Conservation (phyloP, 2,113 vertebrate genomes). For the Hystrix brachyura region DNA sequence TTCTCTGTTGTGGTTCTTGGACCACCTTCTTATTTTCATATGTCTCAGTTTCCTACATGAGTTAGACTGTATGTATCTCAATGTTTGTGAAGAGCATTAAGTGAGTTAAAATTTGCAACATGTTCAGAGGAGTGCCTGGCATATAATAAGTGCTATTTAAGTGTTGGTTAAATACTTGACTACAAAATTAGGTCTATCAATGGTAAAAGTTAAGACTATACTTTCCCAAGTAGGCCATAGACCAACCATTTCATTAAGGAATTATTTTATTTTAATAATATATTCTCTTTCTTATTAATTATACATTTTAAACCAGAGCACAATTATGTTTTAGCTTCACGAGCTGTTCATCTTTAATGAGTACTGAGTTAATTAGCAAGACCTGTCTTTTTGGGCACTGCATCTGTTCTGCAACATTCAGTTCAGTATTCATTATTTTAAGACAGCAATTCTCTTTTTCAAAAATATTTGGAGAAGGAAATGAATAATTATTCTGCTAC, state of each 20-base stretch:
- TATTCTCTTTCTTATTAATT: conserved; percentile 75
- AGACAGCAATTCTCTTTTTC: conserved; percentile 73
- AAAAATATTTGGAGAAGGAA: conserved; percentile 79
- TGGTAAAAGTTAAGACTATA: not conserved
- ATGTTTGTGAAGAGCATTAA: not conserved
- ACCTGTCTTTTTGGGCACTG: conserved; percentile 71
- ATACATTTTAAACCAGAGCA: conserved; percentile 73
- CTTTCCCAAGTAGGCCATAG: conserved; percentile 66
- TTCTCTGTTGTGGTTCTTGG: not conserved
- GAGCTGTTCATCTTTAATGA: conserved; percentile 77
- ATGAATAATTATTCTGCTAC: conserved; percentile 70
- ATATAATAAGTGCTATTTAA: not conserved
- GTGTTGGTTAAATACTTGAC: not conserved
- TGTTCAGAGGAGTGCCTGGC: not conserved
- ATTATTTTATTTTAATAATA: conserved; percentile 76
- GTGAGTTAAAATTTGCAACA: not conserved
- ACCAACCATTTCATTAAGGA: conserved; percentile 66
- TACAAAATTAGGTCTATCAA: not conserved
- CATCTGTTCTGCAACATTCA: conserved; percentile 73
- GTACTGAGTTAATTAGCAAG: conserved; percentile 79
- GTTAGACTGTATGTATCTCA: not conserved
- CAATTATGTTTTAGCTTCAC: conserved; percentile 66
- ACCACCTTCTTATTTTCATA: not conserved
- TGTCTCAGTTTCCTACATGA: not conserved
- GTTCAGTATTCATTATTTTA: conserved; percentile 77